Evolutionary conservation across 1,140 invertebrate genomes (phyloP), one percentile per base, ranked within the genome.

Genomic region (Steinernema khuongi): DNA sequence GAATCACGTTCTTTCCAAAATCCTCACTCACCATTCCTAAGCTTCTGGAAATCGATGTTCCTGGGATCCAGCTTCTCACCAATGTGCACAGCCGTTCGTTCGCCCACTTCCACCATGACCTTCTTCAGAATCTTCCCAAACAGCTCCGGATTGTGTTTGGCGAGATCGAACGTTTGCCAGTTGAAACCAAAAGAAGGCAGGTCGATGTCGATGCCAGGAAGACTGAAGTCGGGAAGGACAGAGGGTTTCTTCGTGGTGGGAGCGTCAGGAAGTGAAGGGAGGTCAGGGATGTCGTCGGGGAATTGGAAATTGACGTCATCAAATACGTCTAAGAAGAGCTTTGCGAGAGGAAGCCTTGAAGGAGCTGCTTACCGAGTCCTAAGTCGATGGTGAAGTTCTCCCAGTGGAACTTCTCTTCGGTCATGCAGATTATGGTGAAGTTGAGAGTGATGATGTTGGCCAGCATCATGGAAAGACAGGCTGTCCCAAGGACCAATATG

Each of bases 361-460:
- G 31, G 26, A 41, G 73, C 26, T 4, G 7, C 2, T 28, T 77
- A 81, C 79, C 79, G 32, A 76, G 68, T 7, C 78, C 81, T 17
- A 82, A 69, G 75, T 81, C 74, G 32, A 81, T 77, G 19, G 75
- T 82, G 32, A 81, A 81, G 60, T 81, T 77, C 31, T 81, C 75
- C 71, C 72, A 82, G 18, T 69, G 67, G 43, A 68, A 76, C 31
- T 74, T 31, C 32, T 71, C 79, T 30, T 81, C 79, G 28, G 79
- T 81, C 80, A 81, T 81, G 30, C 79, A 81, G 28, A 80, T 22
- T 32, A 79, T 79, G 18, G 73, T 78, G 71, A 82, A 81, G 41
- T 79, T 81, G 28, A 81, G 50, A 4, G 74, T 73, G 28, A 81
- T 67, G 33, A 80, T 78, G 68, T 81, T 81, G 75, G 74, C 78